phyloP scores from a whole-genome alignment of 2,113 vertebrate species.

The Nansenia antarctica region DNA sequence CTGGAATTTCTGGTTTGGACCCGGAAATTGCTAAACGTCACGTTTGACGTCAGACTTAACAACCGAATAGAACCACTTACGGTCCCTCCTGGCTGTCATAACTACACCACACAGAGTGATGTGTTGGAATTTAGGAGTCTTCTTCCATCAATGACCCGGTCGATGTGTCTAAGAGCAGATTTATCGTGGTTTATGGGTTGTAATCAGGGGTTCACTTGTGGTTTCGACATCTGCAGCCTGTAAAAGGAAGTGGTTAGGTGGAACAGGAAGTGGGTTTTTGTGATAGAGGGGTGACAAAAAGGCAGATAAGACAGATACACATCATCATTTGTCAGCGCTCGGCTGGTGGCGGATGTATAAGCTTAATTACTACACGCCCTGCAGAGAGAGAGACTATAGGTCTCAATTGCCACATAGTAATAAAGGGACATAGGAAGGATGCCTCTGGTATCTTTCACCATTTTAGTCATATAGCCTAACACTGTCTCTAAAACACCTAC shows the following conservation, averaged over 20 bases:
- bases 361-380: conserved; percentile 54
- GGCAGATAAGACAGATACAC: conserved; percentile 8
- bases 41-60: too few relatives aligned
- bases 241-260: conserved; percentile 37
- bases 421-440: neutral
- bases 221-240: conserved; percentile 48
- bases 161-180: conserved; percentile 26
- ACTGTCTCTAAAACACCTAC: neutral
- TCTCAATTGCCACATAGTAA: conserved; percentile 8
- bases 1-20: too few relatives aligned
- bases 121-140: conserved; percentile 46
- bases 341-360: conserved; percentile 42
- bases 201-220: conserved; percentile 42
- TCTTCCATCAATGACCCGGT: conserved; percentile 15
- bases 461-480: neutral
- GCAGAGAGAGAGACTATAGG: conserved; percentile 32
- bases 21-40: too few relatives aligned
- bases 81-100: neutral
- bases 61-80: neutral
- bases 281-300: neutral
- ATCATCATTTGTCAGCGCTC: conserved; percentile 49
- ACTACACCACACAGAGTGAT: neutral
- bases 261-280: conserved; percentile 35
- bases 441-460: neutral
- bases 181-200: too few relatives aligned